Evolutionary conservation across 2,797 vertebrate species (phyloP).

Genomic region (Cichlasoma orientale): DNA sequence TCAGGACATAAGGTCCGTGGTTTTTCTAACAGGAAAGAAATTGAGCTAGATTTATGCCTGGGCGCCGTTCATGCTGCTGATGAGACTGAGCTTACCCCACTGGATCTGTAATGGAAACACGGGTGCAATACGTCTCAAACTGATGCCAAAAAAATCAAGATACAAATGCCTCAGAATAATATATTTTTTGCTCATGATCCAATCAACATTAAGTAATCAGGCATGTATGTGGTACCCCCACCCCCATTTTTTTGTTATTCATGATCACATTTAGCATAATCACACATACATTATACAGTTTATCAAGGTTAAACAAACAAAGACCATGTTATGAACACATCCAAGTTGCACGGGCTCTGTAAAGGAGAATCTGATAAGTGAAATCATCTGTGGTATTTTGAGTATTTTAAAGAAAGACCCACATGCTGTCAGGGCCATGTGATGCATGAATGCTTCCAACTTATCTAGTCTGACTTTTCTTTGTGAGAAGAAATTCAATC

Average conservation of each 20-base stretch:
- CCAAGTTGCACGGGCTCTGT: background rate
- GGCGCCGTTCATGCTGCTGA: background rate
- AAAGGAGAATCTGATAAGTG: background rate
- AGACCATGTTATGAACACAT: background rate
- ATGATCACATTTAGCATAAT: background rate
- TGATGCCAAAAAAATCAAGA: background rate
- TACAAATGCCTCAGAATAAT: background rate
- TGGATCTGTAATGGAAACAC: background rate
- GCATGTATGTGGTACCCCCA: background rate
- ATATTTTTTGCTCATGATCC: background rate
- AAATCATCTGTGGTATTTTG: background rate
- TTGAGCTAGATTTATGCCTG: background rate
- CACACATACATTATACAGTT: background rate
- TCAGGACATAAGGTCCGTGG: background rate
- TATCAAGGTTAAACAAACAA: background rate
- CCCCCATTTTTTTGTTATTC: too few species aligned
- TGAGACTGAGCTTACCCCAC: background rate
- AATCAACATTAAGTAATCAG: background rate
- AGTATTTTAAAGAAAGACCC: slow-evolving; percentile 11
- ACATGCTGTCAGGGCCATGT: background rate
- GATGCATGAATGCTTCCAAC: slow-evolving; percentile 4
- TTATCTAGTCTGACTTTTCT: slow-evolving; percentile 16
- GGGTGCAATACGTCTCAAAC: background rate
- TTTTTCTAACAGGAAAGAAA: background rate
- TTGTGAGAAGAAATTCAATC: slow-evolving; percentile 21